Evolutionary conservation across 2,797 vertebrate species (phyloP).

Genomic region (Typhlichthys eigenmanni): DNA sequence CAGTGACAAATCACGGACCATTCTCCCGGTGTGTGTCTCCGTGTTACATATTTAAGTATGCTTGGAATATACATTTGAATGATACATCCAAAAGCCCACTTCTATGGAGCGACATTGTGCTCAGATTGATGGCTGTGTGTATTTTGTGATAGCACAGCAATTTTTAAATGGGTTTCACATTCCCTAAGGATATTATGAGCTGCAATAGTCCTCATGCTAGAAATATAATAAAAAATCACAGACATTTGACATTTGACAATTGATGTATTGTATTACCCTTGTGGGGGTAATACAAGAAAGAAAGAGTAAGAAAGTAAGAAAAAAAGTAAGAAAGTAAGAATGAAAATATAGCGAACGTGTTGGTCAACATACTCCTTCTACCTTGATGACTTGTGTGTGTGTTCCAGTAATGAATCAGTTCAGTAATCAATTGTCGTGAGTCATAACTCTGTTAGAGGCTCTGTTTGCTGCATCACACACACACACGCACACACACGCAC

Average conservation of each 20-base stretch:
- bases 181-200: too few species aligned
- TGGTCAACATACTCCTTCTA: constrained; percentile 17
- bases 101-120: not conserved
- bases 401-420: constrained; percentile 36
- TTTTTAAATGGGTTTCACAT: too few species aligned
- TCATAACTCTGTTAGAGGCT: constrained; percentile 13
- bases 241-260: too few species aligned
- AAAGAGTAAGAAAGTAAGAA: not conserved
- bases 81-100: constrained; percentile 6
- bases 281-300: not conserved
- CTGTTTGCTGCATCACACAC: constrained; percentile 1
- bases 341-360: not conserved
- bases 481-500: not conserved
- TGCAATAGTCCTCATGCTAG: too few species aligned
- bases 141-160: not conserved
- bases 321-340: not conserved
- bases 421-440: not conserved
- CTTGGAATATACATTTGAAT: constrained; percentile 16
- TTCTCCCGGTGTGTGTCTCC: constrained; percentile 31
- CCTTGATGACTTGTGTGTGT: constrained; percentile 20
- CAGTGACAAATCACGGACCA: constrained; percentile 59
- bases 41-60: constrained; percentile 1
- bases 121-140: not conserved
- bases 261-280: too few species aligned
- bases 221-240: too few species aligned